These are phyloP conservation scores for Hyles lineata DNA, from an alignment of 2,888 invertebrate species.

Conservation along the genomic window DNA sequence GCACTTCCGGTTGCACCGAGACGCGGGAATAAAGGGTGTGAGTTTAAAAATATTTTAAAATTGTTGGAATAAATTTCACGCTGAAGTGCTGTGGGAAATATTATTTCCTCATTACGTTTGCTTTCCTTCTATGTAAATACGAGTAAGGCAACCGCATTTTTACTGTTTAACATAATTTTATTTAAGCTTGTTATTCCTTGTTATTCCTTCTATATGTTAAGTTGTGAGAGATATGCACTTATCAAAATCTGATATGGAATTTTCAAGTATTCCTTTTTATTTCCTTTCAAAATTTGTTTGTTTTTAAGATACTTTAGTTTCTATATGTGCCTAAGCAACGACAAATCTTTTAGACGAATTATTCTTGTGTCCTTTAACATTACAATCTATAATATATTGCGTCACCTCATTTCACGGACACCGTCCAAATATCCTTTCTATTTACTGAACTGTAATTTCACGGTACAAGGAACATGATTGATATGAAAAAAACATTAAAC, in stretches of 20 bases:
- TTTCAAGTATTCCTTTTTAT: no score
- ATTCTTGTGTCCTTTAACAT: no score
- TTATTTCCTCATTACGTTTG: conserved; percentile 7
- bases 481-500: background rate
- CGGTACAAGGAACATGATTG: conserved; percentile 5
- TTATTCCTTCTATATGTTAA: background rate
- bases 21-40: conserved; percentile 24
- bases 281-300: no score
- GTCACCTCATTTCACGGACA: no score
- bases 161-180: background rate
- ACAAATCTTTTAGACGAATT: no score
- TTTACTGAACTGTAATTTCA: background rate
- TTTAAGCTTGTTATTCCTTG: background rate
- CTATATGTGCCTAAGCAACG: no score
- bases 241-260: no score
- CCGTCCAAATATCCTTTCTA: no score
- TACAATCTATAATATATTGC: no score
- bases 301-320: no score
- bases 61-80: background rate
- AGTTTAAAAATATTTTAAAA: conserved; percentile 11
- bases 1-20: conserved; percentile 32
- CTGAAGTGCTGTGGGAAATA: background rate
- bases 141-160: background rate
- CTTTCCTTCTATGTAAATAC: background rate
- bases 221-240: no score